Base-by-base conservation (phyloP, 1,140 invertebrate genomes). In the Hyles vespertilio region DNA sequence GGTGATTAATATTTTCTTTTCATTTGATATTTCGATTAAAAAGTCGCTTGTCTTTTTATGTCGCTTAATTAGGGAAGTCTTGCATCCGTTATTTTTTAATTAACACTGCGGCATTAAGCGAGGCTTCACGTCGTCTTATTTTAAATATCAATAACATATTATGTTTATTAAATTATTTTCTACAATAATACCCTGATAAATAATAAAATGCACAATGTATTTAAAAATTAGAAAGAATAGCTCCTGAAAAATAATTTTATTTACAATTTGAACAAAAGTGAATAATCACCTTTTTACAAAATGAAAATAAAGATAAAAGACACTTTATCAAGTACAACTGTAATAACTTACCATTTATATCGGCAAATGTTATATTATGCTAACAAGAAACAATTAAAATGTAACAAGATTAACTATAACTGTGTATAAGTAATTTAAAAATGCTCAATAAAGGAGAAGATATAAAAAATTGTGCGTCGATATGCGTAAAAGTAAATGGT, bases 401-500 rank as follows among this genome's bases (percentile, higher is more conserved):
- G 50, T 51, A 51, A 51, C 32, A 51, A 51, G 49, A 33, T 32
- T 51, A 7, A 51, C 1, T 51, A 51, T 51, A 51, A n/a, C 32
- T 51, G 3, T 22, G 22, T 34, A 51, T 3, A 34, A 51, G 10
- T 51, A 34, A 4, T 34, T 34, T 11, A 33, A n/a, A 33, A 51
- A 40, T 40, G 36, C 36, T 0, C 3, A 10, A 50, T 34, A 51
- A 51, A 4, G 9, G 8, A 34, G n/a, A 51, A 9, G 32, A 50
- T 32, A 50, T 51, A 32, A 32, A n/a, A 51, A 51, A 51, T 51
- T 51, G 50, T 51, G 50, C 50, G 50, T 51, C n/a, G 8, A 50
- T 50, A 7, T 5, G 36, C 1, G 8, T 40, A 40, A 40, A 40
- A 40, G 36, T 8, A 40, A 40, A 22, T 22, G 22, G 22, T 40